These are phyloP conservation scores for Myanophis thanlyinensis DNA, from an alignment of 2,113 vertebrate genomes.

Conservation along the genomic window DNA sequence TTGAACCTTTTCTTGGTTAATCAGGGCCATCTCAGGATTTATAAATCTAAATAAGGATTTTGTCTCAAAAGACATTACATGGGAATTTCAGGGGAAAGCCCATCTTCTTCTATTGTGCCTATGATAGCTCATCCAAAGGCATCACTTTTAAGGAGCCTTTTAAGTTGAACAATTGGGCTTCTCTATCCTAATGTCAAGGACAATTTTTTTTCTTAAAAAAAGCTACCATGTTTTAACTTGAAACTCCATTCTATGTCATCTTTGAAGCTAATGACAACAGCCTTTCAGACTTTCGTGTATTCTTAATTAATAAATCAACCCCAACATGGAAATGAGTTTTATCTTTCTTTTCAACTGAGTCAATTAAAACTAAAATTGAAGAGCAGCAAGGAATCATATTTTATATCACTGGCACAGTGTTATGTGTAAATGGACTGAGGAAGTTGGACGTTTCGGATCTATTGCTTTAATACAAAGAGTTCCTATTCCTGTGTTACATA, in stretches of 20 bases:
- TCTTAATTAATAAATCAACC: not conserved
- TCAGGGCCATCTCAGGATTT: not conserved
- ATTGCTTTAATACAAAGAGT: not conserved
- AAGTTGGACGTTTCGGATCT: not conserved
- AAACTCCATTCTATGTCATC: not conserved
- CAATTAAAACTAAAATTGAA: not conserved
- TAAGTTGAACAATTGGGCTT: not conserved
- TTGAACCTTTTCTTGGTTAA: not conserved
- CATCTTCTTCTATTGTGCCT: not conserved
- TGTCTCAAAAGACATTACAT: not conserved
- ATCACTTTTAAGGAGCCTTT: not conserved
- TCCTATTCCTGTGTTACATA: not conserved
- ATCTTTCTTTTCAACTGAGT: not conserved
- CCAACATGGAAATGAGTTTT: not conserved
- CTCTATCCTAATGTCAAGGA: not conserved
- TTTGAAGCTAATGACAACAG: not conserved
- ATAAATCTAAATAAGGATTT: not conserved
- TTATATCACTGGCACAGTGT: not conserved
- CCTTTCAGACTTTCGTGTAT: not conserved
- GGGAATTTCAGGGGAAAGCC: not conserved
- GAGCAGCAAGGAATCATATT: not conserved
- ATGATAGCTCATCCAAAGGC: not conserved
- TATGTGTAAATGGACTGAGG: not conserved
- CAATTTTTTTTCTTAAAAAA: not conserved
- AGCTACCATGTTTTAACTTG: not conserved